Evolutionary conservation across 2,888 invertebrate species (phyloP).

Genomic region (Troglohyphantes excavatus): DNA sequence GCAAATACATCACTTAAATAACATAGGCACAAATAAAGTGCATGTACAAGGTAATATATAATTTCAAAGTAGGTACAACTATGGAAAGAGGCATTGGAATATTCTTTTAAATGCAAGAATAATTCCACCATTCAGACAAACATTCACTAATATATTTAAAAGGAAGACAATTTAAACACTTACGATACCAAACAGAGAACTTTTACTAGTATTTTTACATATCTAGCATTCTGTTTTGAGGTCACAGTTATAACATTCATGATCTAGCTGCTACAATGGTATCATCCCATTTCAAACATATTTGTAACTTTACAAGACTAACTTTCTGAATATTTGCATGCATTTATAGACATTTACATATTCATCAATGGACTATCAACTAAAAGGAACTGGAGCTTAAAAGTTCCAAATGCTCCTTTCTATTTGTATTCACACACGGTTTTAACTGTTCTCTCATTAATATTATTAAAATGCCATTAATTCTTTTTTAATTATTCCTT

Average conservation of each 20-base stretch:
- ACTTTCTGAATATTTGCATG: constrained; percentile 5
- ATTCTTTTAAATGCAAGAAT: too few species aligned
- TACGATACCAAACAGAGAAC: background rate
- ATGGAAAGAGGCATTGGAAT: too few species aligned
- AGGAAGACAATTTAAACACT: constrained; percentile 25
- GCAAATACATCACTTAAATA: too few species aligned
- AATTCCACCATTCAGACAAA: constrained; percentile 1
- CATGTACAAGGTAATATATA: too few species aligned
- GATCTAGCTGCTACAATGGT: background rate
- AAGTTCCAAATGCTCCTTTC: background rate
- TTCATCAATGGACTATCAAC: background rate
- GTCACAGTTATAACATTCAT: background rate
- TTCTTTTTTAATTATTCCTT: background rate
- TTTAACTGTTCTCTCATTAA: constrained; percentile 4
- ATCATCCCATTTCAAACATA: background rate
- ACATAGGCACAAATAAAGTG: too few species aligned
- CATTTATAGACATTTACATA: constrained; percentile 1
- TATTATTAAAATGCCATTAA: background rate
- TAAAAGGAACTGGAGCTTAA: background rate
- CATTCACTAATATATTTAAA: constrained; percentile 13
- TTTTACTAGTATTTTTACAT: background rate
- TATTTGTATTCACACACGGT: background rate
- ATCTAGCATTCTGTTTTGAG: background rate
- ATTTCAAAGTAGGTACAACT: too few species aligned
- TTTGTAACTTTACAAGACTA: background rate